phyloP scores from a whole-genome alignment of 1,140 invertebrate genomes.

The Aradophagus sp. region DNA sequence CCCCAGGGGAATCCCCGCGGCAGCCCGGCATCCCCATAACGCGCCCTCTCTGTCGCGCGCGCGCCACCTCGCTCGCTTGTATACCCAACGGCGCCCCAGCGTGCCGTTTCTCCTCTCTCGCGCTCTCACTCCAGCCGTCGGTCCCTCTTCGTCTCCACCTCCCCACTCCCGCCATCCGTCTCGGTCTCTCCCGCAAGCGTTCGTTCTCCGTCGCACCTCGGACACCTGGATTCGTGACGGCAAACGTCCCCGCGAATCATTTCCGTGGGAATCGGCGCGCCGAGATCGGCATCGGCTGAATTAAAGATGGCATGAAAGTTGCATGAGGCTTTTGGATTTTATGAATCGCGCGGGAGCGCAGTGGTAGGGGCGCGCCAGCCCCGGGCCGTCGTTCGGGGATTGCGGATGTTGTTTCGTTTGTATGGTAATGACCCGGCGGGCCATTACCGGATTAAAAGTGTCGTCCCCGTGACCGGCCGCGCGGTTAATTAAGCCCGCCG shows the following conservation, averaged over 20 bases:
- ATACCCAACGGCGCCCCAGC: constrained; percentile 1
- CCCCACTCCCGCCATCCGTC: too few relatives aligned
- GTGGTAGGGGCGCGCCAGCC: too few relatives aligned
- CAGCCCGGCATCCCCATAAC: constrained; percentile 56
- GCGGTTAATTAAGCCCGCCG: constrained; percentile 16
- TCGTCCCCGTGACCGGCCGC: constrained; percentile 18
- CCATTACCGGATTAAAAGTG: constrained; percentile 37
- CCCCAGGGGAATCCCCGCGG: constrained; percentile 67
- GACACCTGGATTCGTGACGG: constrained; percentile 31
- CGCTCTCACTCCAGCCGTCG: constrained; percentile 19
- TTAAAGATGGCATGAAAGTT: constrained; percentile 44
- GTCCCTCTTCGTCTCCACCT: too few relatives aligned
- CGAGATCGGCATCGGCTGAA: constrained; percentile 24
- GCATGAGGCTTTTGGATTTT: constrained; percentile 33
- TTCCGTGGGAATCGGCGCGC: constrained; percentile 13
- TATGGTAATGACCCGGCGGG: constrained; percentile 23
- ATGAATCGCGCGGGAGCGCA: constrained; percentile 23
- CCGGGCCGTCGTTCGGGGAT: constrained; percentile 9
- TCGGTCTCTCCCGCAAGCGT: too few relatives aligned
- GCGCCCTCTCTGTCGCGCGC: constrained; percentile 12
- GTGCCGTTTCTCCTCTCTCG: neutral
- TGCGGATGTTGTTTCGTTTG: constrained; percentile 34
- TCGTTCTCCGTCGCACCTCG: too few relatives aligned
- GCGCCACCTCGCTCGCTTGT: constrained; percentile 11
- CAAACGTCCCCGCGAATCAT: constrained; percentile 31